phyloP scores from a whole-genome alignment of 2,888 invertebrate species.

The Pachymerium ferrugineum region DNA sequence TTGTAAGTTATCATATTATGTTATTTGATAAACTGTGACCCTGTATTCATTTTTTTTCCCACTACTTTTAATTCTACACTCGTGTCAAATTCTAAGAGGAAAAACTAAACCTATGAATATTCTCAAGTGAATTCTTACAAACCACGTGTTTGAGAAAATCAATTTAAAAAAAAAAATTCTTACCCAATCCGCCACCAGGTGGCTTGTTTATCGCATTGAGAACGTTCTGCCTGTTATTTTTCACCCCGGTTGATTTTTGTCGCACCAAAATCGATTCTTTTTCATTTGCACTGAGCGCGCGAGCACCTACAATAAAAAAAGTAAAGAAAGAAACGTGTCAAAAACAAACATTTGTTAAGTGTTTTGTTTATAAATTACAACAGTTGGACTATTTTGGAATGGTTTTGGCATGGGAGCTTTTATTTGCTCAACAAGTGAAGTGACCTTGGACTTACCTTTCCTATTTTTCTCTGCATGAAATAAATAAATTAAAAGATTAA shows the following conservation, averaged over 20 bases:
- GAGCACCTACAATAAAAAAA: not conserved
- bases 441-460: slow-evolving; percentile 1
- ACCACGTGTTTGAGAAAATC: too few species aligned
- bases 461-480: slow-evolving; percentile 4
- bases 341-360: not conserved
- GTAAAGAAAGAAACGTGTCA: not conserved
- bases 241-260: not conserved
- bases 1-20: not conserved
- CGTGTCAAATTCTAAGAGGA: too few species aligned
- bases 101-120: too few species aligned
- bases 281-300: not conserved
- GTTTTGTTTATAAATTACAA: not conserved
- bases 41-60: not conserved
- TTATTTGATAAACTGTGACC: not conserved
- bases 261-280: not conserved
- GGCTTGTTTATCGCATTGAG: not conserved
- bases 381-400: not conserved
- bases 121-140: too few species aligned
- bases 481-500: not conserved
- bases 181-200: not conserved
- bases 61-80: too few species aligned
- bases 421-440: not conserved
- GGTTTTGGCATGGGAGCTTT: not conserved
- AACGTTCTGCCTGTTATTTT: not conserved
- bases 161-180: not conserved